A percentile compares a stretch with the other conserved stretches of the same genome.
These are phyloP conservation scores for Rallus limicola DNA, from an alignment of 2,113 vertebrate genomes.

Conservation along the genomic window DNA sequence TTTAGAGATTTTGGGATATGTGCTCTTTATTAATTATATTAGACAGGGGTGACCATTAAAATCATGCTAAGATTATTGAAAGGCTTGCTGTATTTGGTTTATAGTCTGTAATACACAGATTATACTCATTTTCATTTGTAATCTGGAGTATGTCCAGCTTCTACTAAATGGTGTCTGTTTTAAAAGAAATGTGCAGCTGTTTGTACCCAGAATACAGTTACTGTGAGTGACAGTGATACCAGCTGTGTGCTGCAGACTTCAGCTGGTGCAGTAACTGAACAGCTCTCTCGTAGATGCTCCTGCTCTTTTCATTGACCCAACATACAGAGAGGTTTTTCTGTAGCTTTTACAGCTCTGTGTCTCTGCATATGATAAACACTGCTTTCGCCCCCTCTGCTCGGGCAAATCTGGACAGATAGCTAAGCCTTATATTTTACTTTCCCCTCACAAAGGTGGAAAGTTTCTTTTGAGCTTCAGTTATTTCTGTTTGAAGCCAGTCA, in stretches of 20 bases:
- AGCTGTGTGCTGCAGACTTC: neutral
- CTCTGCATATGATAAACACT: neutral
- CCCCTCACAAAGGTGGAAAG: neutral
- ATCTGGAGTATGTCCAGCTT: conserved; percentile 15
- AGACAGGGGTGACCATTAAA: neutral
- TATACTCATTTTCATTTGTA: neutral
- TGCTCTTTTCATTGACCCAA: neutral
- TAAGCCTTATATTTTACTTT: neutral
- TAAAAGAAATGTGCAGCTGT: conserved; percentile 17
- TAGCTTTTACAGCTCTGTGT: neutral
- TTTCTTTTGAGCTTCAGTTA: neutral
- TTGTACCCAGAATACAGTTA: neutral
- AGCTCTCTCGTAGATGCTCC: neutral
- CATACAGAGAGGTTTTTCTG: neutral
- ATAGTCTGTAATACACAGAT: conserved; percentile 1
- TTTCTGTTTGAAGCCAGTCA: neutral
- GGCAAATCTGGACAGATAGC: neutral
- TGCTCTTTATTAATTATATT: neutral
- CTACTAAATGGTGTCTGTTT: neutral
- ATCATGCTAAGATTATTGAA: neutral
- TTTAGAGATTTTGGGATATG: neutral
- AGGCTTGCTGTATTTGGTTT: neutral
- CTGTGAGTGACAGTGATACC: neutral
- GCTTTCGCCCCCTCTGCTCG: neutral
- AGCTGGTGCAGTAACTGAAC: neutral